Conservation (phyloP, 2,888 invertebrate species). For the Pantelozetes paolii region DNA sequence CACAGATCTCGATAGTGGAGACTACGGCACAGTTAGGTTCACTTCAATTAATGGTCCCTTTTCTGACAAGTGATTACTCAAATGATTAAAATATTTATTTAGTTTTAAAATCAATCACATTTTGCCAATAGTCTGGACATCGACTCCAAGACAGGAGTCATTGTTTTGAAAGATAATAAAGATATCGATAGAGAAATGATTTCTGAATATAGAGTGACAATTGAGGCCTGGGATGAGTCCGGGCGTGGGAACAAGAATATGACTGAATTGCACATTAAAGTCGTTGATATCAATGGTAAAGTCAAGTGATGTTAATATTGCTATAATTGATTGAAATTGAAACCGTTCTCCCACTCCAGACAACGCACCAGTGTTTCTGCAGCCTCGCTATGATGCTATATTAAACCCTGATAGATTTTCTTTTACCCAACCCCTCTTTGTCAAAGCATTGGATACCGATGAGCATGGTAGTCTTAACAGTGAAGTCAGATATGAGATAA, state of each 20-base stretch:
- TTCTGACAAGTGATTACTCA: conserved; percentile 44
- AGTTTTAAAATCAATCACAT: conserved; percentile 4
- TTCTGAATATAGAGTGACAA: conserved; percentile 48
- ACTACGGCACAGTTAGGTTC: conserved; percentile 46
- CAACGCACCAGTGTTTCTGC: conserved; percentile 47
- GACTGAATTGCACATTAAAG: conserved; percentile 45
- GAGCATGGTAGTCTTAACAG: conserved; percentile 52
- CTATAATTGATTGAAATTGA: background rate
- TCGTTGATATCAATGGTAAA: conserved; percentile 39
- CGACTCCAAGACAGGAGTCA: conserved; percentile 46
- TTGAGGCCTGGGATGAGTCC: conserved; percentile 51
- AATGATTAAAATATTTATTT: background rate
- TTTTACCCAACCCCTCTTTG: conserved; percentile 42
- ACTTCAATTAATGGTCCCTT: conserved; percentile 47
- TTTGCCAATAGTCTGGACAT: conserved; percentile 34
- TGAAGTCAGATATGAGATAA: conserved; percentile 51
- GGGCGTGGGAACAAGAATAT: conserved; percentile 45
- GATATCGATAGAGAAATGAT: conserved; percentile 50
- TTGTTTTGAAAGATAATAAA: conserved; percentile 48
- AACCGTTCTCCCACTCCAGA: conserved; percentile 43
- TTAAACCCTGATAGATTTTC: conserved; percentile 61
- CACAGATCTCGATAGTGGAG: conserved; percentile 46
- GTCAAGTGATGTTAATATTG: background rate
- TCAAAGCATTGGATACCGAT: conserved; percentile 53
- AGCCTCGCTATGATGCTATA: conserved; percentile 54